These are phyloP conservation scores for Spheniscus humboldti DNA, from an alignment of 2,797 vertebrate genomes.

Conservation along the genomic window DNA sequence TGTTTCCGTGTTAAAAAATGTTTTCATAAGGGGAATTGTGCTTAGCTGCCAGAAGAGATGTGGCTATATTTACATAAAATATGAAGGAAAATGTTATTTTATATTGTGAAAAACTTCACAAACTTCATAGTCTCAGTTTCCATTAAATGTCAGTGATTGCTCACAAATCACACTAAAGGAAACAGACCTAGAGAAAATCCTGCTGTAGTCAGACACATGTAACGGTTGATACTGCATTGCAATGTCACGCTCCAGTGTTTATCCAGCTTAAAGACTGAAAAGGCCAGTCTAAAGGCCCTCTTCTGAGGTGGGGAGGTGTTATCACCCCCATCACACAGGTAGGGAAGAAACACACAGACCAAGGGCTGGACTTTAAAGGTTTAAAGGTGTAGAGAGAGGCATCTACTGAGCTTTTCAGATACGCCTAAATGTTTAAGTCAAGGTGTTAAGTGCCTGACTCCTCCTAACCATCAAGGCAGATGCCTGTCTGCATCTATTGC, in stretches of 20 bases:
- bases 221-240: not conserved
- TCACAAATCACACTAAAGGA: not conserved
- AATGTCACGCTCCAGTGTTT: not conserved
- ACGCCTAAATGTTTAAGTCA: not conserved
- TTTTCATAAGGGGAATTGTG: not conserved
- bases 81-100: not conserved
- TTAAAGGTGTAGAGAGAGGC: not conserved
- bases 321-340: not conserved
- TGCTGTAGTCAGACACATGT: not conserved
- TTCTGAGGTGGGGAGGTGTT: not conserved
- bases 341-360: not conserved
- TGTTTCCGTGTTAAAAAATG: not conserved
- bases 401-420: not conserved
- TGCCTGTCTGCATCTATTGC: not conserved
- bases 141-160: not conserved
- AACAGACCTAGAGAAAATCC: not conserved
- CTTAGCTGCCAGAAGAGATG: not conserved
- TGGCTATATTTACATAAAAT: not conserved
- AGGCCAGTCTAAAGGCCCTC: not conserved
- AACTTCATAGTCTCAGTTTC: not conserved
- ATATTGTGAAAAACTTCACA: not conserved
- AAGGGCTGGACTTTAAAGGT: not conserved
- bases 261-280: not conserved
- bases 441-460: not conserved
- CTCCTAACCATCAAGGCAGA: not conserved